Evolutionary conservation across 92 coral and sea anemone genomes (phyloP).

Genomic region (Diadumene lineata): DNA sequence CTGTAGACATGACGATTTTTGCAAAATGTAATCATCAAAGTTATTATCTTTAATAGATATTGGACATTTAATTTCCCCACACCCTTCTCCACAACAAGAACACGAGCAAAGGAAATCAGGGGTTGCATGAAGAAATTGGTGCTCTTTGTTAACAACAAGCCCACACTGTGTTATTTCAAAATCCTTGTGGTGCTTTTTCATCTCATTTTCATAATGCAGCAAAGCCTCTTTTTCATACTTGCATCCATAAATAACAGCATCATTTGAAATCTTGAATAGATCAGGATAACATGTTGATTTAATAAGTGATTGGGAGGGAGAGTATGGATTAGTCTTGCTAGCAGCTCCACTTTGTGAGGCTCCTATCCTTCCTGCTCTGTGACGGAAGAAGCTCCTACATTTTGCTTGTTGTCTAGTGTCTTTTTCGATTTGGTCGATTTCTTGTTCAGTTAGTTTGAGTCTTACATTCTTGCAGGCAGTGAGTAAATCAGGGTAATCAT

Average conservation of each 20-base stretch:
- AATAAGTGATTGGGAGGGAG: constrained; percentile 55
- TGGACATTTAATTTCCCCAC: constrained; percentile 42
- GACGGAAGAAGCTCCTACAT: constrained; percentile 44
- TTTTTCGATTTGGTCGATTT: constrained; percentile 32
- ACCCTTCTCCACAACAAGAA: constrained; percentile 49
- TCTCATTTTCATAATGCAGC: constrained; percentile 26
- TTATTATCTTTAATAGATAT: neutral
- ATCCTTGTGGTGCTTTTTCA: constrained; percentile 44
- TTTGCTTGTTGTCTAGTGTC: constrained; percentile 40
- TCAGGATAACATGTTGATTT: constrained; percentile 52
- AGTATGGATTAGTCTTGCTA: constrained; percentile 36
- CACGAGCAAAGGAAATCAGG: constrained; percentile 42
- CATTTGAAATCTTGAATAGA: constrained; percentile 32
- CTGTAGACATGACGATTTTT: neutral
- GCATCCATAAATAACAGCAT: constrained; percentile 54
- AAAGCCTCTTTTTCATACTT: constrained; percentile 43
- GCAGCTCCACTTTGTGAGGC: no score
- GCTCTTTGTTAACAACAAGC: constrained; percentile 39
- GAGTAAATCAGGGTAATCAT: constrained; percentile 36
- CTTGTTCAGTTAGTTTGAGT: constrained; percentile 17
- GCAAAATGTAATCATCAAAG: constrained; percentile 3
- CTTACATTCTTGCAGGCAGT: neutral
- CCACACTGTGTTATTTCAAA: constrained; percentile 52
- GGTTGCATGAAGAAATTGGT: constrained; percentile 47
- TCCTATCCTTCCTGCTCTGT: constrained; percentile 59